These are phyloP conservation scores for Salvelinus alpinus DNA, from an alignment of 2,113 vertebrate genomes.

Conservation along the genomic window DNA sequence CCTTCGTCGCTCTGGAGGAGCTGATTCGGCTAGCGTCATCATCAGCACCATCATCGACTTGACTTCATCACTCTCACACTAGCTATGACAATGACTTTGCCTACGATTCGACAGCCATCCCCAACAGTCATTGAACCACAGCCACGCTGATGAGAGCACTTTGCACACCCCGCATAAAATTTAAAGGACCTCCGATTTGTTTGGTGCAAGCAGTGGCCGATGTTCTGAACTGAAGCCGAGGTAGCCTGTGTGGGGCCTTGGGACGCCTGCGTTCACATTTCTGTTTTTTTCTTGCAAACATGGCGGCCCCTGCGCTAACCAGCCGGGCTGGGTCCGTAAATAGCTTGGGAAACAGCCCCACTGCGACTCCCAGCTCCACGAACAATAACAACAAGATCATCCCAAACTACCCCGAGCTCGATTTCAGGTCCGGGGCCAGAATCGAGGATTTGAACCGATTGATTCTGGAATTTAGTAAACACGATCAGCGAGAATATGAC, in stretches of 20 bases:
- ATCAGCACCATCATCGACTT: slow-evolving; percentile 41
- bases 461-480: slow-evolving; percentile 89
- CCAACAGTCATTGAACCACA: neutral
- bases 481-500: slow-evolving; percentile 94
- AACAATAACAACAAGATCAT: slow-evolving; percentile 52
- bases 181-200: neutral
- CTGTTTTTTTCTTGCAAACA: slow-evolving; percentile 71
- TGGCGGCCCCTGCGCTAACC: slow-evolving; percentile 87
- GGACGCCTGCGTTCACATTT: neutral
- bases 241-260: neutral
- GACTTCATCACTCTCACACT: slow-evolving; percentile 57
- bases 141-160: too few species aligned
- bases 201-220: neutral
- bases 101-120: neutral
- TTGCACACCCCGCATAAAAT: neutral
- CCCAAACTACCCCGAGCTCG: slow-evolving; percentile 82
- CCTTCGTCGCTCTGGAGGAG: too few species aligned
- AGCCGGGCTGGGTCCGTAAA: slow-evolving; percentile 78
- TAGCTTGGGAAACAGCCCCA: slow-evolving; percentile 74
- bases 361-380: slow-evolving; percentile 63
- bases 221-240: neutral
- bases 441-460: slow-evolving; percentile 90
- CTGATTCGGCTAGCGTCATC: too few species aligned
- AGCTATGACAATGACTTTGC: neutral
- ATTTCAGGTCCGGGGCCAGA: slow-evolving; percentile 92